Percentiles rank a stretch among this genome's conserved stretches.
These are phyloP conservation scores for Drosophila buzzatii DNA, from an alignment of 2,888 invertebrate species.

Conservation along the genomic window DNA sequence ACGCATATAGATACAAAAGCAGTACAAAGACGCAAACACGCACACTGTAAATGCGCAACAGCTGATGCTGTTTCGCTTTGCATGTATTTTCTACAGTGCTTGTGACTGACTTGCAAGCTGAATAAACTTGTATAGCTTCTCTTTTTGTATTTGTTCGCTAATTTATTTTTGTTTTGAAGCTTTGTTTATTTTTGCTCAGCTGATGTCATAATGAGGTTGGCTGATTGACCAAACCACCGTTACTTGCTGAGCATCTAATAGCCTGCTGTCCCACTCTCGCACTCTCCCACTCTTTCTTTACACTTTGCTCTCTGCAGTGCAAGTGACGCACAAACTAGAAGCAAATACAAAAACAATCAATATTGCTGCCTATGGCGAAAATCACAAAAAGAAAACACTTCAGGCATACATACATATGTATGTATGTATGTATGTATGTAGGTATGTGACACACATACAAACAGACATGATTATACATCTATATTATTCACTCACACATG, in stretches of 20 bases:
- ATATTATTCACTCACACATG: neutral
- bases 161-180: constrained; percentile 25
- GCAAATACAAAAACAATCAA: constrained; percentile 55
- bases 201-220: constrained; percentile 63
- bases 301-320: constrained; percentile 15
- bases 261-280: constrained; percentile 3
- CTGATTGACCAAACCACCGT: constrained; percentile 36
- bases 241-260: constrained; percentile 19
- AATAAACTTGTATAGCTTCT: constrained; percentile 60
- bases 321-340: constrained; percentile 47
- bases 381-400: constrained; percentile 43
- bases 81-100: constrained; percentile 2
- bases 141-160: constrained; percentile 21
- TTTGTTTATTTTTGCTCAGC: constrained; percentile 61
- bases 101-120: constrained; percentile 34
- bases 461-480: neutral
- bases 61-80: constrained; percentile 60
- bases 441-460: neutral
- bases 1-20: neutral
- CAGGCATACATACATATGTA: constrained; percentile 7
- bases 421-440: neutral
- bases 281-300: constrained; percentile 5
- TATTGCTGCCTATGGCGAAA: constrained; percentile 65
- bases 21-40: neutral
- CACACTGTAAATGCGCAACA: constrained; percentile 62